Percentiles rank a stretch among this genome's conserved stretches.
These are phyloP conservation scores for Argyresthia albistria DNA, from an alignment of 2,888 invertebrate genomes.

Conservation along the genomic window DNA sequence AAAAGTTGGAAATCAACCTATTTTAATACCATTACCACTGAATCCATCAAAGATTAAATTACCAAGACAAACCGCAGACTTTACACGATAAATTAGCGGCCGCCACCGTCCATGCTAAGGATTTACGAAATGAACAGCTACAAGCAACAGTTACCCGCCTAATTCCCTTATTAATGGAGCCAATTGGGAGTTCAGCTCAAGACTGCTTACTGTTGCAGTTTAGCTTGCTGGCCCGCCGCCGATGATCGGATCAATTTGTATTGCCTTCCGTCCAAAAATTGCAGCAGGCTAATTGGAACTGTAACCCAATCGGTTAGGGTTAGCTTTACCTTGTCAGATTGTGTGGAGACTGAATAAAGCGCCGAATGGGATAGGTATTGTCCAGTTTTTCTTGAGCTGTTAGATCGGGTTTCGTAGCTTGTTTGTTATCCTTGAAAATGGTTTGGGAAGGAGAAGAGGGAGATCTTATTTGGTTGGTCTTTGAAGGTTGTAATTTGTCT, in stretches of 20 bases:
- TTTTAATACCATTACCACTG: too few species aligned
- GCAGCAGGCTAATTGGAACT: neutral
- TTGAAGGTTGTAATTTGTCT: slow-evolving; percentile 41
- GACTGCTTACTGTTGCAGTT: neutral
- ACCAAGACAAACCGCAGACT: too few species aligned
- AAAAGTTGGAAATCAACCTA: too few species aligned
- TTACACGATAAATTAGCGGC: too few species aligned
- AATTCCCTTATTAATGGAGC: slow-evolving; percentile 3
- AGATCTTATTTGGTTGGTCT: slow-evolving; percentile 22
- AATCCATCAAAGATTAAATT: too few species aligned
- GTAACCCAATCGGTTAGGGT: neutral
- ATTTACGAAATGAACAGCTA: neutral
- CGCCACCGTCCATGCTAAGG: neutral
- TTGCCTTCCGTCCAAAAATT: slow-evolving; percentile 34
- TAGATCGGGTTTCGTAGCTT: too few species aligned
- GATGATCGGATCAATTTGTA: slow-evolving; percentile 48
- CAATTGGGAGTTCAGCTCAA: neutral
- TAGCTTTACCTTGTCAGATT: slow-evolving; percentile 2
- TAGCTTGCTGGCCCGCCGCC: slow-evolving; percentile 11
- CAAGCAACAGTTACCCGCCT: neutral
- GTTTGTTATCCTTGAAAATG: neutral
- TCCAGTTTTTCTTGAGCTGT: neutral
- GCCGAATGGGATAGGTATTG: neutral
- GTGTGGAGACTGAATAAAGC: neutral
- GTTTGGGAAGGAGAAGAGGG: slow-evolving; percentile 9